phyloP scores from a whole-genome alignment of 2,113 vertebrate species.

The Oncorhynchus tshawytscha region DNA sequence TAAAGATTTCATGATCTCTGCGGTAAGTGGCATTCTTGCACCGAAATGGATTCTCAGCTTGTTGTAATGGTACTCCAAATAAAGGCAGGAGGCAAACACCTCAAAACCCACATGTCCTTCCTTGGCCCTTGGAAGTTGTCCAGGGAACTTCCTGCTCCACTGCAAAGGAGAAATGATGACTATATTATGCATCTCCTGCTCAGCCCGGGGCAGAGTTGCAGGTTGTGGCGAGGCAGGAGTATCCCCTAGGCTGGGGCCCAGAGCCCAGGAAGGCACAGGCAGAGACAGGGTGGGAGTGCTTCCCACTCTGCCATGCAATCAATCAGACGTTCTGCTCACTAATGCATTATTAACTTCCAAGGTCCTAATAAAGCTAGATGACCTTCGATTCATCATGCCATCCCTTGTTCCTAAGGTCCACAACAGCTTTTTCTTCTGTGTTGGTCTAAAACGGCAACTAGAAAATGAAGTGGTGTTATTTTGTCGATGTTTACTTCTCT shows the following conservation, averaged over 20 bases:
- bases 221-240: constrained; percentile 47
- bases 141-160: constrained; percentile 58
- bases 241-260: constrained; percentile 41
- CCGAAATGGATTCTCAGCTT: constrained; percentile 2
- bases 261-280: constrained; percentile 32
- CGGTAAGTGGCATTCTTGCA: not conserved
- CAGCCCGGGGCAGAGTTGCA: constrained; percentile 60
- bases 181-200: constrained; percentile 56
- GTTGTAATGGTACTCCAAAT: constrained; percentile 5
- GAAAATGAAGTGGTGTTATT: not conserved
- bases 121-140: constrained; percentile 57
- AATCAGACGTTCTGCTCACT: constrained; percentile 63
- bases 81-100: constrained; percentile 11
- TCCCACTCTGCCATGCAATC: constrained; percentile 64
- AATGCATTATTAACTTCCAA: constrained; percentile 66
- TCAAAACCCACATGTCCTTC: constrained; percentile 45
- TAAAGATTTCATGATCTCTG: constrained; percentile 12
- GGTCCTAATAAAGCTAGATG: constrained; percentile 57
- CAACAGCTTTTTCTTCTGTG: too few relatives aligned
- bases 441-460: not conserved
- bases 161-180: constrained; percentile 64
- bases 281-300: constrained; percentile 55
- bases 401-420: constrained; percentile 17
- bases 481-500: not conserved
- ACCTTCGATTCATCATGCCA: constrained; percentile 54